Evolutionary conservation across 2,113 vertebrate species (phyloP).

Genomic region (Corythornis cristatus): DNA sequence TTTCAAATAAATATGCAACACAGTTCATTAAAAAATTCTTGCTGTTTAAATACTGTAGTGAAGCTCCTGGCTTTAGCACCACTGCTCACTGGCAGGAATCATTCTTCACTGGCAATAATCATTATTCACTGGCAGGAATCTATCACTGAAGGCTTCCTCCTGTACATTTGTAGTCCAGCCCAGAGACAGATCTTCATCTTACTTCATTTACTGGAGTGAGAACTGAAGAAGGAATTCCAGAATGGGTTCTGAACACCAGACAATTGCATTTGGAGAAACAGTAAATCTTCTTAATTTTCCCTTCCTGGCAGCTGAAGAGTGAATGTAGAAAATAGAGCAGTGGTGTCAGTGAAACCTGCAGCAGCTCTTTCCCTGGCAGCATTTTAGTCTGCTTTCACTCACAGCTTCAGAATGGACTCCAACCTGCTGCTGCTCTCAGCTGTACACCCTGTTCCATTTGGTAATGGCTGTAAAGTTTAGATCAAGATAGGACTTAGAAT

Average conservation of each 20-base stretch:
- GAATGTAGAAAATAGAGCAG: not conserved
- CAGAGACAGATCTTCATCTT: not conserved
- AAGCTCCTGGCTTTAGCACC: not conserved
- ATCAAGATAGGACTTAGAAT: constrained; percentile 58
- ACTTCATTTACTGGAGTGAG: not conserved
- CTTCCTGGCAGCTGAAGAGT: not conserved
- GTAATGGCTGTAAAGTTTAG: constrained; percentile 35
- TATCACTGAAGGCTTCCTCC: not conserved
- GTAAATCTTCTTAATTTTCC: not conserved
- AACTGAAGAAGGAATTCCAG: not conserved
- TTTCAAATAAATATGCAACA: not conserved
- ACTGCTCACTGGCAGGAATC: not conserved
- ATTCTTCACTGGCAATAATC: not conserved
- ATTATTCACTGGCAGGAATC: not conserved
- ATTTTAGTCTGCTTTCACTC: not conserved
- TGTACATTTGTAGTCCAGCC: not conserved
- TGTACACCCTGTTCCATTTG: constrained; percentile 11
- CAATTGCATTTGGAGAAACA: not conserved
- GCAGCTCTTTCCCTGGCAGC: not conserved
- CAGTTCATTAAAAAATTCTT: not conserved
- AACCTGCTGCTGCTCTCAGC: not conserved
- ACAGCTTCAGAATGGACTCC: not conserved
- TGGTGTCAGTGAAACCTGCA: not conserved
- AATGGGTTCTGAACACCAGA: not conserved
- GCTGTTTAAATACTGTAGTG: not conserved